A percentile compares a stretch with the other conserved stretches of the same genome.
These are phyloP conservation scores for Hofmannophila pseudospretella DNA, from an alignment of 2,888 invertebrate genomes.

Conservation along the genomic window DNA sequence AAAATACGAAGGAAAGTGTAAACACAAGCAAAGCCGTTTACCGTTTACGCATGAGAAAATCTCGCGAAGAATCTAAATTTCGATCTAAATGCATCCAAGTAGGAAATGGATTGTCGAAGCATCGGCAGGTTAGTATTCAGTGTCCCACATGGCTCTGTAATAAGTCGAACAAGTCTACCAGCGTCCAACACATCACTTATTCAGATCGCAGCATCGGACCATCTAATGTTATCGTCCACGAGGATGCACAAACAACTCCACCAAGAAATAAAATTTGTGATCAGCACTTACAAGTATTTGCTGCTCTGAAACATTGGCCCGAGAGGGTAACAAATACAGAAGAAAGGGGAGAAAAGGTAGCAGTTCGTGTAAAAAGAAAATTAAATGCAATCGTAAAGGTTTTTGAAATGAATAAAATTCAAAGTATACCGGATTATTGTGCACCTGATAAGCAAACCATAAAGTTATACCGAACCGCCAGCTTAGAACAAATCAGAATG, in stretches of 20 bases:
- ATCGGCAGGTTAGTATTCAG: slow-evolving; percentile 32
- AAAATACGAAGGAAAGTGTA: not conserved
- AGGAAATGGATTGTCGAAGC: slow-evolving; percentile 20
- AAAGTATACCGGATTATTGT: slow-evolving; percentile 31
- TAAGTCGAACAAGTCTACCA: slow-evolving; percentile 34
- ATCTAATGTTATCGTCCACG: slow-evolving; percentile 16
- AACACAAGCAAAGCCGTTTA: not conserved
- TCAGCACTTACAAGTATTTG: slow-evolving; percentile 35
- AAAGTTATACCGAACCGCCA: slow-evolving; percentile 35
- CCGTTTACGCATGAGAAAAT: slow-evolving; percentile 4
- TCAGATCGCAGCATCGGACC: slow-evolving; percentile 28
- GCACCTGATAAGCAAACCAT: slow-evolving; percentile 19
- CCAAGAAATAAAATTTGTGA: slow-evolving; percentile 30
- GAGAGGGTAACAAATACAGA: slow-evolving; percentile 10
- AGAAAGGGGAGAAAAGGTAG: slow-evolving; percentile 8
- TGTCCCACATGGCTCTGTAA: slow-evolving; percentile 17
- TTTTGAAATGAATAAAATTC: slow-evolving; percentile 45
- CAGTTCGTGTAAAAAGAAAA: slow-evolving; percentile 23
- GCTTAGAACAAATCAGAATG: slow-evolving; percentile 18
- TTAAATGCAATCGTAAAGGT: slow-evolving; percentile 25
- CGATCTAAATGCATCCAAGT: slow-evolving; percentile 34
- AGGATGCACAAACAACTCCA: slow-evolving; percentile 32
- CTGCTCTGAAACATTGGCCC: slow-evolving; percentile 1
- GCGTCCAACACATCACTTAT: slow-evolving; percentile 18
- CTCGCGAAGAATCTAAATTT: slow-evolving; percentile 8